Conservation (phyloP, 2,797 vertebrate species). For the Ambastaia sidthimunki region DNA sequence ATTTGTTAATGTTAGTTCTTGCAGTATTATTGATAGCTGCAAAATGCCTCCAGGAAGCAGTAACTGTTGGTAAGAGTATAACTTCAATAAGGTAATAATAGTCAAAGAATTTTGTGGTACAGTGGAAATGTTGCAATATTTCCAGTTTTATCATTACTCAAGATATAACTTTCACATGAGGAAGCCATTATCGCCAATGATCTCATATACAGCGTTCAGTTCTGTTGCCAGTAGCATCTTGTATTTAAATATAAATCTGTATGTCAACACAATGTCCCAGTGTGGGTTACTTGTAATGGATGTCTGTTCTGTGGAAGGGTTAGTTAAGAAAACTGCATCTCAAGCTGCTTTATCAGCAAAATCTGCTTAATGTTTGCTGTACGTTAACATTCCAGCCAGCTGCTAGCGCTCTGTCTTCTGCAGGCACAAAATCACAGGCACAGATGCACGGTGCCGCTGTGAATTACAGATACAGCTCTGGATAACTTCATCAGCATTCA, state of each 20-base stretch:
- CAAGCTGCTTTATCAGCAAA: constrained; percentile 19
- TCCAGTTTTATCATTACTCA: constrained; percentile 5
- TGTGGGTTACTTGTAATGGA: constrained; percentile 2
- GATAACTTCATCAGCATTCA: constrained; percentile 53
- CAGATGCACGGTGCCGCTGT: constrained; percentile 54
- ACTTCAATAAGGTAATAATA: not conserved
- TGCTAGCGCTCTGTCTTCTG: constrained; percentile 33
- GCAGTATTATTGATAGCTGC: not conserved
- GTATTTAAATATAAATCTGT: not conserved
- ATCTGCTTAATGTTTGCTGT: constrained; percentile 42
- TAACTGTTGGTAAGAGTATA: not conserved
- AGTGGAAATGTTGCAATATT: constrained; percentile 9
- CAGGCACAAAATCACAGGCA: constrained; percentile 39
- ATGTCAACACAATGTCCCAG: not conserved
- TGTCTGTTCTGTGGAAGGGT: constrained; percentile 1
- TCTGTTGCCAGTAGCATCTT: constrained; percentile 6
- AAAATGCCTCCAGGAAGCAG: not conserved
- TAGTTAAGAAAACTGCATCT: not conserved
- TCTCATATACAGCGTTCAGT: not conserved
- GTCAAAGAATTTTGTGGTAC: not conserved
- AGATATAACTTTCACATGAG: not conserved
- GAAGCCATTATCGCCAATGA: not conserved
- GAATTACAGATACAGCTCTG: constrained; percentile 47
- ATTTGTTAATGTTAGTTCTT: constrained; percentile 25
- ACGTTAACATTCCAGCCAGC: constrained; percentile 47